Percentiles rank a stretch among this genome's conserved stretches.
Evolutionary conservation across 2,888 invertebrate genomes (phyloP).

Genomic region (Pilophorus perplexus): DNA sequence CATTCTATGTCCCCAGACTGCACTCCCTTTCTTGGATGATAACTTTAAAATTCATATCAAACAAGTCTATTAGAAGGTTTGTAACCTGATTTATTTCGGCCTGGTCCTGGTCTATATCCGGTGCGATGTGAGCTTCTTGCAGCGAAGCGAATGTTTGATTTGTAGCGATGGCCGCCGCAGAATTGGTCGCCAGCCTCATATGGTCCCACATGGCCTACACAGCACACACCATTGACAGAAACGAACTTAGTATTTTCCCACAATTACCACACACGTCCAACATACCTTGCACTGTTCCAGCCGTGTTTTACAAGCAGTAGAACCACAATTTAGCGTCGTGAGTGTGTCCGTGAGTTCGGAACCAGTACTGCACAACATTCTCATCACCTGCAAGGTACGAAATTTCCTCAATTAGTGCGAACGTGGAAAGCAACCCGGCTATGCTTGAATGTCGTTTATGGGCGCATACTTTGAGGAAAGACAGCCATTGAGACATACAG

Average conservation of each 20-base stretch:
- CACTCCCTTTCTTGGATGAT: too few relatives aligned
- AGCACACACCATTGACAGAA: too few relatives aligned
- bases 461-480: slow-evolving; percentile 49
- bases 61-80: too few relatives aligned
- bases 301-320: slow-evolving; percentile 50
- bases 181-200: slow-evolving; percentile 61
- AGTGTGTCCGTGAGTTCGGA: slow-evolving; percentile 62
- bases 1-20: too few relatives aligned
- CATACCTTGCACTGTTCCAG: slow-evolving; percentile 43
- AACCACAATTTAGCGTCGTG: slow-evolving; percentile 53
- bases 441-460: too few relatives aligned
- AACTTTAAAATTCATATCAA: too few relatives aligned
- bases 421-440: too few relatives aligned
- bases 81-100: slow-evolving; percentile 48
- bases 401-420: too few relatives aligned
- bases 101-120: slow-evolving; percentile 55
- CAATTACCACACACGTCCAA: too few relatives aligned
- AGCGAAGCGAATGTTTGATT: slow-evolving; percentile 63
- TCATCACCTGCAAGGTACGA: slow-evolving; percentile 49
- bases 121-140: slow-evolving; percentile 56
- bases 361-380: slow-evolving; percentile 63
- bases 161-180: slow-evolving; percentile 64
- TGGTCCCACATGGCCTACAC: slow-evolving; percentile 65
- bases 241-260: too few relatives aligned
- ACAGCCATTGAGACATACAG: slow-evolving; percentile 50